phyloP scores from a whole-genome alignment of 2,797 vertebrate species.

The Acrossocheilus wenchowensis region DNA sequence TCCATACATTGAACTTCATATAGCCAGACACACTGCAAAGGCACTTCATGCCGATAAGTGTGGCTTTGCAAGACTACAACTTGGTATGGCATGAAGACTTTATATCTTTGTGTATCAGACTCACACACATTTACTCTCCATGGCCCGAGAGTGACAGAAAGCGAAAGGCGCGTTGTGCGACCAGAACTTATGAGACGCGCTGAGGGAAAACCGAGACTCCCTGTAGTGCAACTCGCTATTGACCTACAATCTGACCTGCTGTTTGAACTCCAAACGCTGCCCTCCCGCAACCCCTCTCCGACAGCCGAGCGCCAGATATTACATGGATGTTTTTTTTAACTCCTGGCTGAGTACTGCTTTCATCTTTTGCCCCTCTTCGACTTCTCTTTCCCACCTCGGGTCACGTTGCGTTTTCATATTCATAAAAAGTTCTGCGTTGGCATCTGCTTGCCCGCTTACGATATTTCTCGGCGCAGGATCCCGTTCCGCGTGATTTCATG shows the following conservation, averaged over 20 bases:
- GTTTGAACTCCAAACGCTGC: conserved; percentile 53
- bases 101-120: conserved; percentile 47
- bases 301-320: conserved; percentile 34
- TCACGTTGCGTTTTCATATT: background rate
- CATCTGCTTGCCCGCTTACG: conserved; percentile 49
- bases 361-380: conserved; percentile 57
- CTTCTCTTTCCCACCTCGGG: conserved; percentile 51
- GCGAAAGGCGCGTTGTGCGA: background rate
- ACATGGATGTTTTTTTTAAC: conserved; percentile 53
- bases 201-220: conserved; percentile 36
- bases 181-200: conserved; percentile 21
- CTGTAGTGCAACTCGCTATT: conserved; percentile 25
- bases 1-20: background rate
- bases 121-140: conserved; percentile 61
- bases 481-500: conserved; percentile 68
- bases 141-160: conserved; percentile 63
- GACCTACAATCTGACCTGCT: conserved; percentile 66
- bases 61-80: background rate
- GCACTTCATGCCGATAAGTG: background rate
- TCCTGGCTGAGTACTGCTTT: conserved; percentile 64
- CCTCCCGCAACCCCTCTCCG: conserved; percentile 19
- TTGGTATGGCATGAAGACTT: background rate
- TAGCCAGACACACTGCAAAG: background rate
- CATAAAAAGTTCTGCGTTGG: conserved; percentile 36
- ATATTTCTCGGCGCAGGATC: conserved; percentile 64